Conservation (phyloP, 2,888 invertebrate genomes). For the Deroplatys truncata region DNA sequence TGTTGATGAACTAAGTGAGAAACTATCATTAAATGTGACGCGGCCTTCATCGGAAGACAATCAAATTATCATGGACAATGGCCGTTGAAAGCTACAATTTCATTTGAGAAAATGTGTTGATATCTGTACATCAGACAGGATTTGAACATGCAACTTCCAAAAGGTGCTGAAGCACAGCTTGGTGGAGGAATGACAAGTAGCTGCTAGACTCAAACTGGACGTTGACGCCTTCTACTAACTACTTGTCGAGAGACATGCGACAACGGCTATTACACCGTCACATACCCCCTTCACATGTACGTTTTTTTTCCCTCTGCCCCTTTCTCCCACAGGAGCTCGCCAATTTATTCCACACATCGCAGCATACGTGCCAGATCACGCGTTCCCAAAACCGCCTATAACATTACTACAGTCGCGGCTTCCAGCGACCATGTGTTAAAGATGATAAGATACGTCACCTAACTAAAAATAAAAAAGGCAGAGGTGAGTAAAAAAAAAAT, state of each 20-base stretch:
- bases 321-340: background rate
- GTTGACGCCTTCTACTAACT: background rate
- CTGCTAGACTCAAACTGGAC: background rate
- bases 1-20: no score
- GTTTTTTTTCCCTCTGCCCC: background rate
- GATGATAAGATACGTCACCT: conserved; percentile 21
- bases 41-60: no score
- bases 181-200: background rate
- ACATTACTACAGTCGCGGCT: background rate
- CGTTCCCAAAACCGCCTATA: conserved; percentile 17
- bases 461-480: background rate
- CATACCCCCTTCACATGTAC: background rate
- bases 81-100: no score
- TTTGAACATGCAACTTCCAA: background rate
- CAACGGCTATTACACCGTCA: background rate
- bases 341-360: conserved; percentile 21
- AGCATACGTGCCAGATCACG: conserved; percentile 25
- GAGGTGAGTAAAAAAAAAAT: background rate
- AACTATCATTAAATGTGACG: no score
- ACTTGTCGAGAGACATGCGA: background rate
- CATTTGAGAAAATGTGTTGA: no score
- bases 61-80: no score
- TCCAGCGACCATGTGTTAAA: conserved; percentile 17
- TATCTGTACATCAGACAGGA: no score
- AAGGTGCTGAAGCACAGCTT: background rate